Evolutionary conservation across 2,888 invertebrate species (phyloP), one percentile per base, ranked within the genome.

Genomic region (Troides aeacus): DNA sequence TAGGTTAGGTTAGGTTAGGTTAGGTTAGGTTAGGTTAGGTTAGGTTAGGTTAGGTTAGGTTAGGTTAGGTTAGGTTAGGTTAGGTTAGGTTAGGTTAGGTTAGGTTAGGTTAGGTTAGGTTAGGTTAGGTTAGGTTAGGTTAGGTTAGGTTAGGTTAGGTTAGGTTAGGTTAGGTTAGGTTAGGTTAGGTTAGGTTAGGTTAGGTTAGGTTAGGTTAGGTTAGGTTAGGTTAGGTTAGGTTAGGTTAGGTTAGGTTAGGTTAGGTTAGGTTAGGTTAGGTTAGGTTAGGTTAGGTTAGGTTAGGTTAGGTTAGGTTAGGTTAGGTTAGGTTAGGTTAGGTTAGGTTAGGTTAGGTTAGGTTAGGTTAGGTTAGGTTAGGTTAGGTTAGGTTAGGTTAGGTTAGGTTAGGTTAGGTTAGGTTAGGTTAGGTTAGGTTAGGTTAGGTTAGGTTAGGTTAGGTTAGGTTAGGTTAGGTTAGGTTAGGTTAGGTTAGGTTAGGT

Each of bases 201-300:
- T 73, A 72, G 73, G 74, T 73, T 75, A 72, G 73, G 75, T 74
- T 74, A 73, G 75, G 75, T 75, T 74, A 73, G 74, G 74, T 74
- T 74, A 73, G 74, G 74, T 74, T 73, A 73, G 74, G 73, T 75
- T 75, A 73, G 75, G 73, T 75, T 75, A 75, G 74, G 74, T 73
- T 73, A 72, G 73, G 74, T 73, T 73, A 72, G 74, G 74, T 74
- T 74, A 74, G 74, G 74, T 74, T 75, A 75, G 75, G 74, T 74
- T 74, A 75, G 75, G 75, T 75, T 75, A 75, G 75, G 75, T 75
- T 75, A 73, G 75, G 75, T 75, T 75, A 74, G 73, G 74, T 73
- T 75, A 73, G 74, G 74, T 75, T 74, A 72, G 74, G 74, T 74
- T 74, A 72, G 73, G 74, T 74, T 74, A 73, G 74, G 74, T 74